Evolutionary conservation across 1,140 invertebrate species (phyloP).

Genomic region (Triops cancriformis): DNA sequence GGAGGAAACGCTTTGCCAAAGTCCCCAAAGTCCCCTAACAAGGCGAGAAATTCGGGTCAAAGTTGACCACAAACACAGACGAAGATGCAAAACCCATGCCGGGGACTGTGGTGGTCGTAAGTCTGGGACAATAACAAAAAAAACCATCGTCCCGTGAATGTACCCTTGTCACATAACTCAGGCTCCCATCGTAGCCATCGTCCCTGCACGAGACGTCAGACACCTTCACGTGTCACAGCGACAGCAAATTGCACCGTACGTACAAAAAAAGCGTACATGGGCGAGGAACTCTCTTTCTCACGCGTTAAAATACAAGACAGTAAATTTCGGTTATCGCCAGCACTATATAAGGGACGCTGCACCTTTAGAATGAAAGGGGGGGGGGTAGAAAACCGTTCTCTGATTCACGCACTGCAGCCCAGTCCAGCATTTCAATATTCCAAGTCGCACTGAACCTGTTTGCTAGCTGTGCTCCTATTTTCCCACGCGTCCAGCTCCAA

Average conservation of each 20-base stretch:
- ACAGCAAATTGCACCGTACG: not conserved
- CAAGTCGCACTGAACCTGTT: too few relatives aligned
- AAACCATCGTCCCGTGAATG: not conserved
- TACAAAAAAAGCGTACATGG: not conserved
- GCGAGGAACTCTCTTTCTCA: not conserved
- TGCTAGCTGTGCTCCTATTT: not conserved
- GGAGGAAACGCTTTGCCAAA: not conserved
- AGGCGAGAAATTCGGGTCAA: not conserved
- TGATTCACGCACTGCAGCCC: too few relatives aligned
- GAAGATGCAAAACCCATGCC: slow-evolving; percentile 4
- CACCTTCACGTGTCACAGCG: not conserved
- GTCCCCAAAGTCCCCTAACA: not conserved
- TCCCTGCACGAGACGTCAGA: not conserved
- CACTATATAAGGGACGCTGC: too few relatives aligned
- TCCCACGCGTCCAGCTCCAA: not conserved
- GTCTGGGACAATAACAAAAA: not conserved
- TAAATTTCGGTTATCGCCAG: too few relatives aligned
- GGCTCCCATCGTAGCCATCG: slow-evolving; percentile 1
- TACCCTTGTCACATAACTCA: not conserved
- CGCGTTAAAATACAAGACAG: not conserved
- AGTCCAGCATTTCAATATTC: too few relatives aligned
- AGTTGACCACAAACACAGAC: not conserved
- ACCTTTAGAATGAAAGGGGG: too few relatives aligned
- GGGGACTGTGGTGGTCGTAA: not conserved
- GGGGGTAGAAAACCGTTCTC: too few relatives aligned